phyloP scores from a whole-genome alignment of 1,140 invertebrate species.

The Luehdorfia chinensis region DNA sequence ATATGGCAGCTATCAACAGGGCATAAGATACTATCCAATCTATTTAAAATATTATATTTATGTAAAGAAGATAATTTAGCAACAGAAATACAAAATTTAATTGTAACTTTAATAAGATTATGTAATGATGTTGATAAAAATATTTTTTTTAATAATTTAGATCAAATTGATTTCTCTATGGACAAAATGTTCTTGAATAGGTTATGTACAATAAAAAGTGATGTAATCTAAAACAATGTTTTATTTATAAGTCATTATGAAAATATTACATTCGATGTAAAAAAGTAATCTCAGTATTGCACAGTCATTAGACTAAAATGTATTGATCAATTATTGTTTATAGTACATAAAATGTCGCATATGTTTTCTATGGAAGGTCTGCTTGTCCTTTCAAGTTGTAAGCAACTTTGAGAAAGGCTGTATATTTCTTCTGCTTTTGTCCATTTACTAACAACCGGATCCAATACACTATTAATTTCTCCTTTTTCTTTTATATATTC shows the following conservation, averaged over 20 bases:
- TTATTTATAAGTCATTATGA: too few relatives aligned
- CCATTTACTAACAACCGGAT: conserved; percentile 42
- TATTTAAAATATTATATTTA: conserved; percentile 50
- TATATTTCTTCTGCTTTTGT: conserved; percentile 46
- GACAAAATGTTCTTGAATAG: conserved; percentile 14
- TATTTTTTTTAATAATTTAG: conserved; percentile 5
- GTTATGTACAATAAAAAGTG: conserved; percentile 22
- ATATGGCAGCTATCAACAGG: conserved; percentile 46
- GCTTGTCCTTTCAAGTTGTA: conserved; percentile 38
- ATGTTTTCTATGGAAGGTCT: conserved; percentile 51
- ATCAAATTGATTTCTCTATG: background rate
- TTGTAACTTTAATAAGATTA: conserved; percentile 40
- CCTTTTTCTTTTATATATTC: conserved; percentile 35
- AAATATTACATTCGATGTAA: too few relatives aligned
- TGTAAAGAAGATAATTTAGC: conserved; percentile 28
- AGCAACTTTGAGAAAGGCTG: conserved; percentile 42
- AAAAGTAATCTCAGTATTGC: too few relatives aligned
- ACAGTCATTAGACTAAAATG: too few relatives aligned
- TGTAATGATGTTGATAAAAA: conserved; percentile 39
- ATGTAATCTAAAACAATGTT: conserved; percentile 12
- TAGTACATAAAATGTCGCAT: conserved; percentile 38
- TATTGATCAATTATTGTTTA: conserved; percentile 12
- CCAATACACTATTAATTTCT: conserved; percentile 43
- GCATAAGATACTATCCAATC: conserved; percentile 38
- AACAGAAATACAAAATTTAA: conserved; percentile 33